Base-by-base conservation (phyloP, 2,113 vertebrate genomes). In the Cinclus cinclus region DNA sequence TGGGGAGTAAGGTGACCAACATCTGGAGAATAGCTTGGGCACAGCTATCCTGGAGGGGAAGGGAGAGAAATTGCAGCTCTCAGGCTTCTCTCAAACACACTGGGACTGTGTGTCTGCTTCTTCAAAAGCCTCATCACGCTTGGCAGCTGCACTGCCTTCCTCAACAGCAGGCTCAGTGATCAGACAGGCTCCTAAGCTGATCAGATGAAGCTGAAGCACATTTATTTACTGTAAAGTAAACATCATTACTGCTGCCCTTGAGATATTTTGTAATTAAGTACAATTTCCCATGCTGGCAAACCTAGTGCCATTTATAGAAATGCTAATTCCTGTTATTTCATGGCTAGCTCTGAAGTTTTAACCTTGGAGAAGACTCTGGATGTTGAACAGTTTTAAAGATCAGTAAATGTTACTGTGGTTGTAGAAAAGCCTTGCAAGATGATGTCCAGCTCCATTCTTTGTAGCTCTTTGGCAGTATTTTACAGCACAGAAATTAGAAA, bases 181-280 rank as follows among this genome's bases (percentile, higher is more conserved):
- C 52, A 69, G 78, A 65, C 27, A 53, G 37, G 30, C 62, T 79
- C 39, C 62, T 81, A 89, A 92, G 50, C 49, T 41, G 50, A 86
- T 69, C 47, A 74, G 67, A 58, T 75, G 73, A 77, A 80, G 56
- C 6, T 44, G 56, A 81, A 77, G 76, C 47, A 86, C 23, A 0
- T 89, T 93, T 89, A 64, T 95, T 90, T 94, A 80, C 47, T 64
- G 56, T 52, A 90, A 92, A 86, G 80, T 79, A 83, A 92, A 89
- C 7, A 1, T 81, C 44, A 79, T 81, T 75, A 65, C 83, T 53
- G 28, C 46, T 90, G 83, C 83, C 92, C 73, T 92, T 82, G 87
- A 96, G 91, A 60, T 95, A 91, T 79, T 87, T 95, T 53, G 52
- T 91, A 89, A 89, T 78, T 87, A 84, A 89, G 50, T 37, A 68